Base-by-base conservation (phyloP, 2,888 invertebrate species). In the Heliconius sara region DNA sequence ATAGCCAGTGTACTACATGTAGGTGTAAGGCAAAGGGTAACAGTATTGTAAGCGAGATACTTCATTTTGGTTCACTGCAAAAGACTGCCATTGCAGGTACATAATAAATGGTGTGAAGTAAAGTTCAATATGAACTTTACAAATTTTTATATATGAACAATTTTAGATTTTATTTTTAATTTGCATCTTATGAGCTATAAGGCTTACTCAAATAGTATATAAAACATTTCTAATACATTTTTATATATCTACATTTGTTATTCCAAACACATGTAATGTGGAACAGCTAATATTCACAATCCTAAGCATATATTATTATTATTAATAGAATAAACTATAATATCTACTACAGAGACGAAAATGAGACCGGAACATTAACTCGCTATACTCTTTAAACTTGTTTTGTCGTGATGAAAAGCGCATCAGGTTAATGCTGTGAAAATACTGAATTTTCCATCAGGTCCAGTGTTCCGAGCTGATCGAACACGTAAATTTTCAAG, bases 1-100 rank as follows among this genome's bases (percentile, higher is more conserved):
- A 86, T 84, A 86, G 84, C 85, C 85, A 86, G 85, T 84, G 86
- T 85, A 84, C 84, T 83, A 85, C 87, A 86, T 86, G 88, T 89
- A 88, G 90, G 88, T 88, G 91, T 88, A 89, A 80, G 87, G 86
- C 87, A 86, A 89, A 90, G 87, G 88, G 88, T 86, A 84, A 85
- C 86, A 84, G 83, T 84, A 86, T 84, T 87, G 85, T 84, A 85
- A 85, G 81, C 83, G 84, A 85, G 86, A 87, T 85, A 84, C 80
- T 86, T 83, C 80, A 81, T 83, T 86, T 87, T 85, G 86, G 88
- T 86, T 89, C 87, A 88, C 82, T 85, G 88, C 84, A 68, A 81
- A 74, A 82, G 77, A 78, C 83, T 86, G 80, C 83, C 79, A 78
- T 80, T 82, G 79, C 77, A 79, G 79, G 70, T 57, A 80, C 77